A percentile compares a stretch with the other conserved stretches of the same genome.
Conservation (phyloP, 2,797 vertebrate genomes). For the Chaenodraco wilsoni region DNA sequence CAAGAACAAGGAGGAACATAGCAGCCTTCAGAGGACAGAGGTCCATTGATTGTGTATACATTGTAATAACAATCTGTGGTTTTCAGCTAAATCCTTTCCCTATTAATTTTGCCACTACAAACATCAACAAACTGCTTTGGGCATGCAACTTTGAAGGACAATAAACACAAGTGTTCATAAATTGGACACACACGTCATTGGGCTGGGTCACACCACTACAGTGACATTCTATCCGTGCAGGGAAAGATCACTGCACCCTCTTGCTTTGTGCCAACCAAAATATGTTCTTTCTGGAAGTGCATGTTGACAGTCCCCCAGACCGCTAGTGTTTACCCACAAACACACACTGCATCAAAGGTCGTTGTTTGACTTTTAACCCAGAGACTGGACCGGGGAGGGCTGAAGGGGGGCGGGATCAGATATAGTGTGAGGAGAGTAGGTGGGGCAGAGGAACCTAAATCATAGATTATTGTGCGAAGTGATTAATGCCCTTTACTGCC, state of each 20-base stretch:
- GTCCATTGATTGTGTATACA: conserved; percentile 58
- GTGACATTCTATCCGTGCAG: conserved; percentile 36
- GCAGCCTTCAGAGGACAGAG: conserved; percentile 45
- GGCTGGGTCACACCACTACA: conserved; percentile 41
- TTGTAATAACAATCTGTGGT: conserved; percentile 48
- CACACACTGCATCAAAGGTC: conserved; percentile 76
- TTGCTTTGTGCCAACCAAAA: conserved; percentile 43
- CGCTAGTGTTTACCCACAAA: conserved; percentile 78
- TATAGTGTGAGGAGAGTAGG: neutral
- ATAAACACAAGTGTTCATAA: conserved; percentile 14
- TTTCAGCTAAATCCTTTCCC: conserved; percentile 36
- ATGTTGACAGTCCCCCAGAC: conserved; percentile 73
- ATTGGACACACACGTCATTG: conserved; percentile 27
- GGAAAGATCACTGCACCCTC: conserved; percentile 44
- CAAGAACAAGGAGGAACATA: conserved; percentile 47
- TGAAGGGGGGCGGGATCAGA: neutral
- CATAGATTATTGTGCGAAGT: conserved; percentile 5
- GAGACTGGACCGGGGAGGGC: conserved; percentile 14
- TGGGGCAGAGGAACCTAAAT: neutral
- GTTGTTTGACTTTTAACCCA: conserved; percentile 71
- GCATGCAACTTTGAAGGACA: conserved; percentile 13
- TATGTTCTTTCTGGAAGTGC: conserved; percentile 56
- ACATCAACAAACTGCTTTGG: conserved; percentile 35
- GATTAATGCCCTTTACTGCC: neutral
- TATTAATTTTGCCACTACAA: conserved; percentile 44